These are phyloP conservation scores for Taphrorychus bicolor DNA, from an alignment of 2,888 invertebrate species.

Conservation along the genomic window DNA sequence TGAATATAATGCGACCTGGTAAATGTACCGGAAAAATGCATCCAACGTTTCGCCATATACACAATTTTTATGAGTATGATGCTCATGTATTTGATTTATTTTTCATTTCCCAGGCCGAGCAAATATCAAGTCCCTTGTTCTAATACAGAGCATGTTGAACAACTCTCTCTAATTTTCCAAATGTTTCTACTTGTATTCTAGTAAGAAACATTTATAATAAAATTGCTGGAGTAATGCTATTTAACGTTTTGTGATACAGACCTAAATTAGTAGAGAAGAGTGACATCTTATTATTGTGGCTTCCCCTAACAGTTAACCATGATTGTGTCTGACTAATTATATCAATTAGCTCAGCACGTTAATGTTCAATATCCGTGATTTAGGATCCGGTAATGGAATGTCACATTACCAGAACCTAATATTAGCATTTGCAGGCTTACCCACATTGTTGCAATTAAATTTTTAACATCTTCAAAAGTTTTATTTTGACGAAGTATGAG, in stretches of 20 bases:
- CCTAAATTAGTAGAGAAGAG: neutral
- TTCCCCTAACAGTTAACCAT: neutral
- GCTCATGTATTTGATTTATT: constrained; percentile 1
- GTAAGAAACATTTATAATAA: too few relatives aligned
- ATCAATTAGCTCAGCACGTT: constrained; percentile 32
- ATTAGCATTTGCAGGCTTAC: neutral
- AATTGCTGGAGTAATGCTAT: too few relatives aligned
- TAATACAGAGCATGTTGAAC: neutral
- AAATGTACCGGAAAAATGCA: constrained; percentile 46
- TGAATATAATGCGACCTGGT: constrained; percentile 45
- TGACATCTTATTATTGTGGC: neutral
- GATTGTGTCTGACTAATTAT: constrained; percentile 24
- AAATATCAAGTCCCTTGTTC: neutral
- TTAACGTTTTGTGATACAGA: too few relatives aligned
- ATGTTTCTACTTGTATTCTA: too few relatives aligned
- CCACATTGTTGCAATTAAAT: neutral
- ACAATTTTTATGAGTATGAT: constrained; percentile 6
- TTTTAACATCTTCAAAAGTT: too few relatives aligned
- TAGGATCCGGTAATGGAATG: constrained; percentile 29
- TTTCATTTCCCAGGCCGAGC: neutral
- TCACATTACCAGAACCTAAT: constrained; percentile 25
- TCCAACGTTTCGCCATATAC: constrained; percentile 31
- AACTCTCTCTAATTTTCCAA: too few relatives aligned
- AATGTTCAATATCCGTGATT: constrained; percentile 34
- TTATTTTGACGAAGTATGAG: too few relatives aligned